Evolutionary conservation across 2,797 vertebrate species (phyloP), one percentile per base, ranked within the genome.

Genomic region (Periophthalmus magnuspinnatus): DNA sequence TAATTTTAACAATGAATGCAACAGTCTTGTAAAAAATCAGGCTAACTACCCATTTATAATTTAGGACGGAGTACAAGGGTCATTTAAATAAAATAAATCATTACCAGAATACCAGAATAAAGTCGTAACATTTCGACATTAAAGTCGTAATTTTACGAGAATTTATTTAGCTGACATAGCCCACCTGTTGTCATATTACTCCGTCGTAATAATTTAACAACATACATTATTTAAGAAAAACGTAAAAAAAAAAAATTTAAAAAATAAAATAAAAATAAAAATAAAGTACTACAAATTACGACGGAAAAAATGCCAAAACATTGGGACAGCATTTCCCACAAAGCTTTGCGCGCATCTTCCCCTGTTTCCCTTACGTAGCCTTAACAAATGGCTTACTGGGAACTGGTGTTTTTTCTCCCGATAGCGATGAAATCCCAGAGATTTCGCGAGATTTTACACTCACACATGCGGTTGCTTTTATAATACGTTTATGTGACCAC

Each of bases 391-490:
- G 77, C 71, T 67, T 59, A 14, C 68, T 57, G 90, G 89, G 88
- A 87, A 63, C 0, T 72, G 0, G 66, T 89, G 87, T 90, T 69
- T 71, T 71, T 71, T 71, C 47, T 45, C 36, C 0, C 34, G 19
- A 52, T 32, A 67, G 61, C 78, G 84, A 79, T 60, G 63, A 62
- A 76, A 84, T 84, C 80, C 81, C 82, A 78, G 84, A 89, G 83
- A 79, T 87, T 86, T 89, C 87, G 90, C 90, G 85, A 91, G 89
- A 90, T 84, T 87, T 86, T 47, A 10, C 58, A n/a, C 33, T 22
- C 81, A 69, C 28, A 74, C 28, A 74, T 79, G 83, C 79, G 75
- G 81, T 69, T 81, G 71, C 81, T 76, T 64, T 48, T 64, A 64
- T 64, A 33, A 32, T 16, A 33, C 17, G 22, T 52, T 19, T 17